Percentiles rank a stretch among this genome's conserved stretches.
Evolutionary conservation across 2,113 vertebrate species (phyloP).

Genomic region (Eudyptes chrysolophus): DNA sequence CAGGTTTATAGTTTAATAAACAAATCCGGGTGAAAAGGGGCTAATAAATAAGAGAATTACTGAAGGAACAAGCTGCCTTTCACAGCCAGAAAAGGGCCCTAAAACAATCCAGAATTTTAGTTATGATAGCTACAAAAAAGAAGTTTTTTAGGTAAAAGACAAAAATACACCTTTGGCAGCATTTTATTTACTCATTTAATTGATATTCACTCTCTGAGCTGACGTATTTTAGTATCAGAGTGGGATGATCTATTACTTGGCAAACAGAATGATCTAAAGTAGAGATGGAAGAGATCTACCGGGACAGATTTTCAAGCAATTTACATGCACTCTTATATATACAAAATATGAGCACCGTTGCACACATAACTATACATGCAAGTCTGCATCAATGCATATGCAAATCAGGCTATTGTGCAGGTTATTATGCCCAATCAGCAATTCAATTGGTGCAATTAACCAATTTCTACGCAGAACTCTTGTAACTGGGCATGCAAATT

Average conservation of each 20-base stretch:
- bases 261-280: conserved; percentile 41
- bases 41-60: not conserved
- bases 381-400: not conserved
- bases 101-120: not conserved
- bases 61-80: not conserved
- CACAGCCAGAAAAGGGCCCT: not conserved
- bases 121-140: not conserved
- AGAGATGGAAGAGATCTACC: conserved; percentile 33
- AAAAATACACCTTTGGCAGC: conserved; percentile 40
- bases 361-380: conserved; percentile 34
- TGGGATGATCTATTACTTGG: conserved; percentile 47
- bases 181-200: conserved; percentile 60
- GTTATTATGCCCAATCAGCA: conserved; percentile 33
- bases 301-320: conserved; percentile 53
- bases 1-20: conserved; percentile 5
- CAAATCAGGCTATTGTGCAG: conserved; percentile 43
- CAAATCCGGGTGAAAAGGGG: not conserved
- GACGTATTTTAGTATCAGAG: not conserved
- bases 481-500: conserved; percentile 41
- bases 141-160: not conserved
- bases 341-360: conserved; percentile 7
- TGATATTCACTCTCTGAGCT: conserved; percentile 23
- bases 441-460: conserved; percentile 53
- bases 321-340: conserved; percentile 17
- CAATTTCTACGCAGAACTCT: conserved; percentile 32